Evolutionary conservation across 92 coral and sea anemone genomes (phyloP).

Genomic region (Palythoa grandis): DNA sequence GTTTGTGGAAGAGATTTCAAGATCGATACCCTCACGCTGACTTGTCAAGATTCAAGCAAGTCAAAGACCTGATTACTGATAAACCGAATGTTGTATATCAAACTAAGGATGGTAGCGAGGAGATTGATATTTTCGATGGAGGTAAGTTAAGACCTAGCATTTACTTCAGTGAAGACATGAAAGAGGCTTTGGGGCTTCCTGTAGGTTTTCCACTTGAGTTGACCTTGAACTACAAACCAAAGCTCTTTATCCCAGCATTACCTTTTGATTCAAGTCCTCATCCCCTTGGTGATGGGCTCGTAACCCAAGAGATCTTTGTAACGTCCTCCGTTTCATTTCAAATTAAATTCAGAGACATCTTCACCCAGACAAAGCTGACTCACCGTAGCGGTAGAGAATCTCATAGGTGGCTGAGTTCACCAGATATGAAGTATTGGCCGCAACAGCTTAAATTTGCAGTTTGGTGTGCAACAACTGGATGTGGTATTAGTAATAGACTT

Average conservation of each 20-base stretch:
- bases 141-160: neutral
- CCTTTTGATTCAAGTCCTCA: too few species aligned
- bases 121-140: neutral
- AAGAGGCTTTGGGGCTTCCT: neutral
- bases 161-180: neutral
- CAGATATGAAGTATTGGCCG: neutral
- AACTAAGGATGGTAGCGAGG: neutral
- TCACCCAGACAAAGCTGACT: neutral
- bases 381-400: neutral
- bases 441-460: constrained; percentile 1
- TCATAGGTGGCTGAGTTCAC: neutral
- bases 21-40: neutral
- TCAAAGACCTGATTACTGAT: neutral
- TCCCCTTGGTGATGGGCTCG: too few species aligned
- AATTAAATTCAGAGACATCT: too few species aligned
- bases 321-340: too few species aligned
- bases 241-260: too few species aligned
- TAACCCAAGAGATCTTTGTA: too few species aligned
- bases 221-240: too few species aligned
- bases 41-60: neutral
- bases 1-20: neutral
- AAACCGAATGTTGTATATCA: neutral
- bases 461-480: constrained; percentile 7
- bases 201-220: too few species aligned
- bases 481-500: neutral